Conservation (phyloP, 2,797 vertebrate genomes). For the Anolis apletophallus region DNA sequence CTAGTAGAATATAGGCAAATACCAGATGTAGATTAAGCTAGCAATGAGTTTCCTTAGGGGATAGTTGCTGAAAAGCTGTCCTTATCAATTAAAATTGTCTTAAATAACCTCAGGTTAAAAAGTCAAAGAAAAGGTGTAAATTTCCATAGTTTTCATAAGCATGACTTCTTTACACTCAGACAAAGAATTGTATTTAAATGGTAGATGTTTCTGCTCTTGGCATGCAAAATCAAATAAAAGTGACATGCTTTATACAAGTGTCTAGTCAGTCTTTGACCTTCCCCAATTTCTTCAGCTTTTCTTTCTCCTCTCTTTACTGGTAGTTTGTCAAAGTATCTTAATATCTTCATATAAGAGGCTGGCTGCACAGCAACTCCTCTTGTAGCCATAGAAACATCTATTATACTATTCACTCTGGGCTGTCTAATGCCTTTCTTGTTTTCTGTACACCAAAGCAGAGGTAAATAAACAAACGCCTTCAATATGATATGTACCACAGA, state of each 20-base stretch:
- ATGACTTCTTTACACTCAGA: not conserved
- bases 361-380: conserved; percentile 27
- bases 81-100: not conserved
- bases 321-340: conserved; percentile 9
- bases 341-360: conserved; percentile 23
- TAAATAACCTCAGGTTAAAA: not conserved
- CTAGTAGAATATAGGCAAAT: not conserved
- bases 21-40: not conserved
- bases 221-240: not conserved
- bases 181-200: not conserved
- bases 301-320: not conserved
- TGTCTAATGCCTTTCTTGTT: conserved; percentile 23
- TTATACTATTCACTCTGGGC: conserved; percentile 48
- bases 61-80: conserved; percentile 3
- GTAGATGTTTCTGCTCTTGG: conserved; percentile 23
- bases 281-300: not conserved
- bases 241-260: not conserved
- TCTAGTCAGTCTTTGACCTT: conserved; percentile 1
- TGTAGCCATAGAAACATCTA: conserved; percentile 42
- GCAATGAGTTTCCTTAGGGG: not conserved
- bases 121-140: not conserved
- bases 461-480: conserved; percentile 24
- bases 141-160: conserved; percentile 6
- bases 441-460: conserved; percentile 35
- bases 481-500: conserved; percentile 22